These are phyloP conservation scores for Perodicticus potto DNA, from an alignment of 2,797 vertebrate genomes.

Conservation along the genomic window DNA sequence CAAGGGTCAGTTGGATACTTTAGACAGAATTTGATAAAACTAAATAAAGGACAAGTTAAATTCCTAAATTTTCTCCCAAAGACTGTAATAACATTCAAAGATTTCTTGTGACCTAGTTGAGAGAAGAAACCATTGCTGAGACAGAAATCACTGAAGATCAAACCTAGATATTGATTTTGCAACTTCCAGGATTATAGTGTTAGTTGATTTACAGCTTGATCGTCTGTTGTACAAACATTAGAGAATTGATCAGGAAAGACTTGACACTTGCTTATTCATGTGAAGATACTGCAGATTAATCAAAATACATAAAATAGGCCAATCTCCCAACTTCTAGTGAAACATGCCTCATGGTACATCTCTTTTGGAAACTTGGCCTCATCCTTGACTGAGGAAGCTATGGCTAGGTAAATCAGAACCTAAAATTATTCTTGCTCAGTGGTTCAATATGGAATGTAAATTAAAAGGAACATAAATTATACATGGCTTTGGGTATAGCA, in stretches of 20 bases:
- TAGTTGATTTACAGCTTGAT: conserved; percentile 30
- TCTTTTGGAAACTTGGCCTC: conserved; percentile 16
- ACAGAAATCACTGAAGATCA: conserved; percentile 25
- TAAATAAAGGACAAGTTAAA: background rate
- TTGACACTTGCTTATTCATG: conserved; percentile 36
- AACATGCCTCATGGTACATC: background rate
- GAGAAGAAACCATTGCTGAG: background rate
- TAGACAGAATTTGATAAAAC: background rate
- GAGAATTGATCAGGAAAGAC: background rate
- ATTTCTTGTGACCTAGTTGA: background rate
- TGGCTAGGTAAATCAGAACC: background rate
- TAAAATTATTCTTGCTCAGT: background rate
- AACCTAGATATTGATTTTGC: conserved; percentile 8
- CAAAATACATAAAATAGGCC: conserved; percentile 1
- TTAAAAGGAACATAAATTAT: background rate
- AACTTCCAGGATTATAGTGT: background rate
- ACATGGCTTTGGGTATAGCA: background rate
- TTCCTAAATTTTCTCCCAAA: background rate
- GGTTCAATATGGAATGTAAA: background rate
- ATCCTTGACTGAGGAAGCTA: background rate
- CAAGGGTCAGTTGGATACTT: background rate
- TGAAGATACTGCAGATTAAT: background rate
- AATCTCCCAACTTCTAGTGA: conserved; percentile 6
- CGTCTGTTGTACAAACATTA: background rate
- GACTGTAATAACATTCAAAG: background rate